Evolutionary conservation across 2,888 invertebrate genomes (phyloP).

Genomic region (Apamea anceps): DNA sequence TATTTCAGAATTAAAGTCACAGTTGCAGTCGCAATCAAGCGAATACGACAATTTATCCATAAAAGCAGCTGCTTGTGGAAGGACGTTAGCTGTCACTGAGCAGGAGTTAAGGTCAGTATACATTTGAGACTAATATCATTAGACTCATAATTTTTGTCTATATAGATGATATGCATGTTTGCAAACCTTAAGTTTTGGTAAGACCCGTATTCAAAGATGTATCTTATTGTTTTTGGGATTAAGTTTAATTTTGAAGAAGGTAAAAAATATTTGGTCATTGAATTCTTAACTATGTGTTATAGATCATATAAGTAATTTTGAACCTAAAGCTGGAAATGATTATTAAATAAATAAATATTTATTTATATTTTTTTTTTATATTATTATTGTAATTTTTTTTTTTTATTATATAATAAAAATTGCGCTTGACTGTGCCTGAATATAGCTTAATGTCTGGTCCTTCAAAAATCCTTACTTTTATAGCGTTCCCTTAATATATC

Average conservation of each 20-base stretch:
- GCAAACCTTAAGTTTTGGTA: neutral
- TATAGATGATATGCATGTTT: constrained; percentile 45
- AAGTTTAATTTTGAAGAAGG: neutral
- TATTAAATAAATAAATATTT: no score
- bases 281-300: neutral
- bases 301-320: no score
- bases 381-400: no score
- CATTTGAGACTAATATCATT: constrained; percentile 17
- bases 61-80: constrained; percentile 83
- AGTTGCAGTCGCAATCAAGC: constrained; percentile 79
- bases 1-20: constrained; percentile 81
- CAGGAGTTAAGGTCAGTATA: constrained; percentile 84
- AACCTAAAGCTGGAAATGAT: no score
- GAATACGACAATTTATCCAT: constrained; percentile 81
- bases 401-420: no score
- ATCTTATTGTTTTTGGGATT: neutral
- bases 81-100: constrained; percentile 86
- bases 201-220: constrained; percentile 35
- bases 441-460: neutral
- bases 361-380: no score
- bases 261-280: neutral
- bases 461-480: neutral
- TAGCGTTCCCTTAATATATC: neutral
- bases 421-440: no score
- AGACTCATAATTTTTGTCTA: constrained; percentile 11